Evolutionary conservation across 23 tunicate species (phyloP), one percentile per base, ranked within the genome.

Genomic region (Trididemnum clinides): DNA sequence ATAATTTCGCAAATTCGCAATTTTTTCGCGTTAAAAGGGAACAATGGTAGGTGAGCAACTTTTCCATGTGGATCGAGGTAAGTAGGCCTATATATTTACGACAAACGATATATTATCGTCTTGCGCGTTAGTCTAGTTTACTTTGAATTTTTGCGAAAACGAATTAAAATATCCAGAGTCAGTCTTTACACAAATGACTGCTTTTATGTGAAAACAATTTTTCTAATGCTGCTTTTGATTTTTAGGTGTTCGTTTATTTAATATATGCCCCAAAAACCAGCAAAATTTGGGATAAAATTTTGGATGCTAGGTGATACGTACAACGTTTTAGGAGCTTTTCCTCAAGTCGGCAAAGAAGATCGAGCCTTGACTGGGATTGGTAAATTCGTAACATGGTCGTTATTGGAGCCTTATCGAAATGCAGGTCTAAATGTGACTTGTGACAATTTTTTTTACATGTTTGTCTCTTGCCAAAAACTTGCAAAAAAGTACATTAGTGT

Each of bases 381-480:
- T 21, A 22, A 63, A 25, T 25, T n/a, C 23, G 19, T 63, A 63
- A 63, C 71, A 21, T 63, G 12, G 71, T 63, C 71, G 26, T 63
- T 63, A 25, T n/a, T 63, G 71, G 71, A 63, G 71, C 71, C 71
- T 5, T n/a, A n/a, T n/a, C n/a, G n/a, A n/a, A n/a, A n/a, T n/a
- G n/a, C n/a, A n/a, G n/a, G n/a, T n/a, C n/a, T n/a, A n/a, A n/a
- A n/a, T n/a, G n/a, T n/a, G n/a, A n/a, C n/a, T n/a, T n/a, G n/a
- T n/a, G n/a, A n/a, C 20, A 63, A 18, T 10, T 10, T 25, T 63
- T 63, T 63, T 63, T 63, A 63, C 23, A 63, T 63, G 22, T n/a
- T 63, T 63, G 26, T n/a, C 28, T 63, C 23, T n/a, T 25, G 71
- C 71, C 19, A 63, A 25, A 63, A 63, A 63, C 12, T 22, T 63